Evolutionary conservation across 2,888 invertebrate species (phyloP).

Genomic region (Cactoblastis cactorum): DNA sequence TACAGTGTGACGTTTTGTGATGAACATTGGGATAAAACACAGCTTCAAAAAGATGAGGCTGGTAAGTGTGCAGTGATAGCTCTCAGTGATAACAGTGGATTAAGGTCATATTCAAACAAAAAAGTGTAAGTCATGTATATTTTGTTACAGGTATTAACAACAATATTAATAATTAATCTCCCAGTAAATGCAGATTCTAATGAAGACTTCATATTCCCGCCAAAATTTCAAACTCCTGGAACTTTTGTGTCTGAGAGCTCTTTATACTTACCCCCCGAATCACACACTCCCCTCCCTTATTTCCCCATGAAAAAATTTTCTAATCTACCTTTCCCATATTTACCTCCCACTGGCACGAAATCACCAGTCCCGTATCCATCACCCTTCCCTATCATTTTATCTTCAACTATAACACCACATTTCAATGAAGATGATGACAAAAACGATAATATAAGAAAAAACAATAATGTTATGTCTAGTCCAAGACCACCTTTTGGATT

Average conservation of each 20-base stretch:
- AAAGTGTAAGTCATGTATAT: slow-evolving; percentile 13
- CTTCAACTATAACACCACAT: slow-evolving; percentile 45
- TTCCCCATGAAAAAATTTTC: slow-evolving; percentile 54
- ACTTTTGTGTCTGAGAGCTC: slow-evolving; percentile 54
- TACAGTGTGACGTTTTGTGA: slow-evolving; percentile 59
- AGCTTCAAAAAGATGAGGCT: slow-evolving; percentile 71
- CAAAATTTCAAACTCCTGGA: slow-evolving; percentile 27
- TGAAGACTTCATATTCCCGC: slow-evolving; percentile 56
- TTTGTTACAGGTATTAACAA: slow-evolving; percentile 59
- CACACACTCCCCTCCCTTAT: slow-evolving; percentile 56
- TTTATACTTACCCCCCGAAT: slow-evolving; percentile 61
- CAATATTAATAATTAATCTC: slow-evolving; percentile 42
- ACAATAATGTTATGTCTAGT: slow-evolving; percentile 25
- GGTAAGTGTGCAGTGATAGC: slow-evolving; percentile 60
- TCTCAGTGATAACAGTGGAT: slow-evolving; percentile 32
- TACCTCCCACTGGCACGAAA: slow-evolving; percentile 58
- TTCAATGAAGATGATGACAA: slow-evolving; percentile 43
- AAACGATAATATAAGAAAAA: slow-evolving; percentile 30
- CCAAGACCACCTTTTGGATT: slow-evolving; percentile 23
- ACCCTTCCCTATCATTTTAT: slow-evolving; percentile 50
- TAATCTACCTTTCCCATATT: slow-evolving; percentile 53
- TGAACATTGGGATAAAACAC: slow-evolving; percentile 24
- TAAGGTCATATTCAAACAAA: no score
- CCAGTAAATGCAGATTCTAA: slow-evolving; percentile 40
- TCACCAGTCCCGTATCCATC: slow-evolving; percentile 50